These are phyloP conservation scores for Urophycis tenuis DNA, from an alignment of 2,797 vertebrate species.

Conservation along the genomic window DNA sequence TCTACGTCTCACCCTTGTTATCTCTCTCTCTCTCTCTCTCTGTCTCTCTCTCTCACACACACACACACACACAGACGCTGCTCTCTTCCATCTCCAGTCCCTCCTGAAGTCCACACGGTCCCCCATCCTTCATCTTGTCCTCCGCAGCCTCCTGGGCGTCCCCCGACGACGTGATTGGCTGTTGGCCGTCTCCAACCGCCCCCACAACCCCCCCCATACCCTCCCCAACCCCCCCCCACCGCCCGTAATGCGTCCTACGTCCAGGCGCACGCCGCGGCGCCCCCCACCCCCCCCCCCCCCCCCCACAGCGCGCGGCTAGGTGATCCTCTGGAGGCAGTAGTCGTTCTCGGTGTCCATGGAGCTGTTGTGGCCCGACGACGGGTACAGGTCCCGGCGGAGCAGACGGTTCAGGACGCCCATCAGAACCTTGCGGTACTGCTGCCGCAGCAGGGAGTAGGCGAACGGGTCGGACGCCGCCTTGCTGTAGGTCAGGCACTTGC, in stretches of 20 bases:
- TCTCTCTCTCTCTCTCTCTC: neutral
- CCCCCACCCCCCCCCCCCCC: constrained; percentile 32
- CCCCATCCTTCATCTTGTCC: neutral
- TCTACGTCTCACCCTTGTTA: neutral
- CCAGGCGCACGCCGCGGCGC: no score
- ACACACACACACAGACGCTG: neutral
- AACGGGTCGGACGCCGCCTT: constrained; percentile 80
- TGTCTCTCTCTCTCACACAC: neutral
- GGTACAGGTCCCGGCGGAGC: constrained; percentile 80
- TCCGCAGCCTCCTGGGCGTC: no score
- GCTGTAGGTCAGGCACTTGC: constrained; percentile 84
- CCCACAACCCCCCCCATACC: constrained; percentile 22
- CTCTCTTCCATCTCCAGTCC: neutral
- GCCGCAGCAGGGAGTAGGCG: constrained; percentile 79
- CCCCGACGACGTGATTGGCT: neutral
- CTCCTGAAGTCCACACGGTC: neutral
- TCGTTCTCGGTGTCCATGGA: constrained; percentile 82
- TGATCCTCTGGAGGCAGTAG: constrained; percentile 79
- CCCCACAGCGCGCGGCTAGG: constrained; percentile 54
- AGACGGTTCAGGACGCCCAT: constrained; percentile 74
- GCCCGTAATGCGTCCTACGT: neutral
- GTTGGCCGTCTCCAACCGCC: no score
- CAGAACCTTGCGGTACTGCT: constrained; percentile 81
- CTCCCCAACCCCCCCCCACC: constrained; percentile 27
- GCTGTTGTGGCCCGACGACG: constrained; percentile 79